Evolutionary conservation across 2,797 vertebrate species (phyloP).

Genomic region (Thaleichthys pacificus): DNA sequence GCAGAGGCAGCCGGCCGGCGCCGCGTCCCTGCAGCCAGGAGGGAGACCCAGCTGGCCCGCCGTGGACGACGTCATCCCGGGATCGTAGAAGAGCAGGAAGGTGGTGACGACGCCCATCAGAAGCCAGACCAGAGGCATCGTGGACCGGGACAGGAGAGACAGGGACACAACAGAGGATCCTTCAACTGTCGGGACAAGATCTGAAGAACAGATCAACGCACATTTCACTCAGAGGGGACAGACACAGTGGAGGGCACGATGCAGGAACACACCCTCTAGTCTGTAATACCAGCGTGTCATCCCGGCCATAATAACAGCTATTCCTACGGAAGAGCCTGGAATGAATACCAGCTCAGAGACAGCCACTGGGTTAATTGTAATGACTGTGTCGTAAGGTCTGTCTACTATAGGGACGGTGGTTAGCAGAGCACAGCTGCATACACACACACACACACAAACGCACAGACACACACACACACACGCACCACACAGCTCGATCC

Average conservation of each 20-base stretch:
- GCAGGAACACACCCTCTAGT: neutral
- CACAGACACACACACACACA: neutral
- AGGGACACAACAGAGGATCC: neutral
- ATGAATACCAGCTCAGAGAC: neutral
- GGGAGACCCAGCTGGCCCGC: neutral
- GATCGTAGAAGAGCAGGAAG: constrained; percentile 56
- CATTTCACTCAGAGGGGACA: neutral
- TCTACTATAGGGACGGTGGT: neutral
- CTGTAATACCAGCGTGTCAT: constrained; percentile 23
- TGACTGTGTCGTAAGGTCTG: neutral
- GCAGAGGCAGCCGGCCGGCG: constrained; percentile 67
- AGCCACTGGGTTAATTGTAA: neutral
- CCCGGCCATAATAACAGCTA: neutral
- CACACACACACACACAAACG: neutral
- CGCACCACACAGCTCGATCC: neutral
- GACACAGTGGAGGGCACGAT: too few species aligned
- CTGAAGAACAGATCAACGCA: neutral
- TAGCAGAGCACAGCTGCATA: neutral
- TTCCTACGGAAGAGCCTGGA: neutral
- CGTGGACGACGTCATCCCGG: constrained; percentile 49
- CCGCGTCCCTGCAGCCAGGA: constrained; percentile 58
- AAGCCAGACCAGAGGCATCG: constrained; percentile 35
- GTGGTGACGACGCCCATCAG: constrained; percentile 47
- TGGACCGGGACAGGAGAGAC: neutral
- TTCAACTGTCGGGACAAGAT: neutral